phyloP scores from a whole-genome alignment of 1,140 invertebrate species.

The Brachionus koreanus region DNA sequence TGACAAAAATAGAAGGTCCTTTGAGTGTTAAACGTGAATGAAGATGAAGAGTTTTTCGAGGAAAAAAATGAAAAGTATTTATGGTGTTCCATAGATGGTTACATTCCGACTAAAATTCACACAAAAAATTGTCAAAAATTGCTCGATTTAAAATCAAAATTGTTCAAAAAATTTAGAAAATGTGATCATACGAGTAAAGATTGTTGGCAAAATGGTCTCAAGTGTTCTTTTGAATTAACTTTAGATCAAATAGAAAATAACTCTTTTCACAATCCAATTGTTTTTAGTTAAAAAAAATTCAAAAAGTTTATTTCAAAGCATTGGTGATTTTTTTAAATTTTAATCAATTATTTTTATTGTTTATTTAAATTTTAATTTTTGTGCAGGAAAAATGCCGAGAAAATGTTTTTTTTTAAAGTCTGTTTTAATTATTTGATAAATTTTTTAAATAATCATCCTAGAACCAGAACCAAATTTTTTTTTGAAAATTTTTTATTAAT shows the following conservation, averaged over 20 bases:
- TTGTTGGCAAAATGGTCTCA: background rate
- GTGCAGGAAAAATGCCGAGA: too few relatives aligned
- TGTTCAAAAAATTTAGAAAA: background rate
- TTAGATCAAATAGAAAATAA: background rate
- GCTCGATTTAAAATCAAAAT: background rate
- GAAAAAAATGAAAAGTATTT: background rate
- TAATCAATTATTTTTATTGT: too few relatives aligned
- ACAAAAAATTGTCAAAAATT: background rate
- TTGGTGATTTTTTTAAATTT: background rate
- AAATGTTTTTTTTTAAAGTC: too few relatives aligned
- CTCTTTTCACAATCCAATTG: background rate
- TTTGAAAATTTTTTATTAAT: too few relatives aligned
- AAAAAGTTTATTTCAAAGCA: background rate
- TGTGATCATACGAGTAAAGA: background rate
- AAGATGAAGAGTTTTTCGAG: background rate
- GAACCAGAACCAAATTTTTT: too few relatives aligned
- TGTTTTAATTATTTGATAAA: too few relatives aligned
- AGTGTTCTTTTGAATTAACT: background rate
- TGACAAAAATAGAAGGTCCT: too few relatives aligned
- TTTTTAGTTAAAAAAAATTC: background rate
- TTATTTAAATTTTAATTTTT: too few relatives aligned
- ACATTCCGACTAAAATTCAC: background rate
- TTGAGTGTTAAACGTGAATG: too few relatives aligned
- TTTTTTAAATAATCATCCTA: too few relatives aligned
- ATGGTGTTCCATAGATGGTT: background rate